A percentile compares a stretch with the other conserved stretches of the same genome.
These are phyloP conservation scores for Clinocottus analis DNA, from an alignment of 2,113 vertebrate species.

Conservation along the genomic window DNA sequence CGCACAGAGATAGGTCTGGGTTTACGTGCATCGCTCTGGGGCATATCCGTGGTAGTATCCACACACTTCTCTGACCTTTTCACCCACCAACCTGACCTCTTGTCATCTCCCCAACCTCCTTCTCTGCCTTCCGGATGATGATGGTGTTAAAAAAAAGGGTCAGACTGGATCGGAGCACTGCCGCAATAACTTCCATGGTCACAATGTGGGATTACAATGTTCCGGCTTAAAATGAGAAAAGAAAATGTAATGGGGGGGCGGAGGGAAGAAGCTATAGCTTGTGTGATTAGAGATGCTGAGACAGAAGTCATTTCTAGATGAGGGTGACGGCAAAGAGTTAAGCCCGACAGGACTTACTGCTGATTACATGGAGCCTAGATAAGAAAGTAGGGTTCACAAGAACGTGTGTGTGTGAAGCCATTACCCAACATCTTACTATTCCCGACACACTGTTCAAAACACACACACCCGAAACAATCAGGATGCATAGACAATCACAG, in stretches of 20 bases:
- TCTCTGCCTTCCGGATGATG: not conserved
- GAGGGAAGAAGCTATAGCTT: conserved; percentile 16
- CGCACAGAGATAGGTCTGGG: not conserved
- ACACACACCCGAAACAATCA: conserved; percentile 49
- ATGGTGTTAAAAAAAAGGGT: conserved; percentile 21
- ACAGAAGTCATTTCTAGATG: conserved; percentile 51
- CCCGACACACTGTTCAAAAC: conserved; percentile 22
- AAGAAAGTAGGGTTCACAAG: conserved; percentile 34
- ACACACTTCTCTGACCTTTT: conserved; percentile 12
- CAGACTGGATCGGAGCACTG: not conserved
- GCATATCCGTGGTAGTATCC: not conserved
- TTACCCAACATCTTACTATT: conserved; percentile 12
- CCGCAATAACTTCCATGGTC: not conserved
- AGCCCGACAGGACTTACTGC: conserved; percentile 42
- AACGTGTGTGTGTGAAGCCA: conserved; percentile 27
- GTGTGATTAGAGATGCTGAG: conserved; percentile 40
- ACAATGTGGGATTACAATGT: conserved; percentile 45
- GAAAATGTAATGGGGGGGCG: conserved; percentile 2
- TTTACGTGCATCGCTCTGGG: not conserved
- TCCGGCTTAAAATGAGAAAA: conserved; percentile 37
- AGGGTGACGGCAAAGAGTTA: conserved; percentile 57
- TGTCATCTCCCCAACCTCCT: not conserved
- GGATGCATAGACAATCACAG: conserved; percentile 61
- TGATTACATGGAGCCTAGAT: conserved; percentile 42
- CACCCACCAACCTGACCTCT: conserved; percentile 9